These are phyloP conservation scores for Callipepla californica DNA, from an alignment of 2,113 vertebrate species.

Conservation along the genomic window DNA sequence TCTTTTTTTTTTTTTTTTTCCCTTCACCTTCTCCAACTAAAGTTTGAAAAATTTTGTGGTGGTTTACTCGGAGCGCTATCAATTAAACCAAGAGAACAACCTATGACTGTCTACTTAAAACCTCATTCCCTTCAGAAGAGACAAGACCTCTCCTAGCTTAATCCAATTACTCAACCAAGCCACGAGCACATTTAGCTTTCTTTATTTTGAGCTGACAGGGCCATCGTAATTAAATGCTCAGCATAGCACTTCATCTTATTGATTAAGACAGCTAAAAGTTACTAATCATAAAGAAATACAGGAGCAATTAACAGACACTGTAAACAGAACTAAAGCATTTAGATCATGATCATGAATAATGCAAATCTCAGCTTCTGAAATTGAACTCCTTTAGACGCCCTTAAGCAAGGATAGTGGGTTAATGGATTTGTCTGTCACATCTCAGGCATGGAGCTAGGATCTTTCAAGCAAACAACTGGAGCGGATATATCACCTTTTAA, in stretches of 20 bases:
- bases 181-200: not conserved
- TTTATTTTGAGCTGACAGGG: not conserved
- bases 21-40: not conserved
- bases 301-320: not conserved
- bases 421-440: not conserved
- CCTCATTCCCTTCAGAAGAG: not conserved
- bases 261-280: slow-evolving; percentile 25
- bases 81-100: not conserved
- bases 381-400: not conserved
- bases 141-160: not conserved
- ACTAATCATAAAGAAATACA: slow-evolving; percentile 19
- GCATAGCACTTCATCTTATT: not conserved
- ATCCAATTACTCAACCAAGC: not conserved
- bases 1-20: not conserved
- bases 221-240: not conserved
- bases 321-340: slow-evolving; percentile 8
- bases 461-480: not conserved
- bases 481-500: not conserved
- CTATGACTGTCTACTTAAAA: not conserved
- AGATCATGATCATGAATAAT: slow-evolving; percentile 7
- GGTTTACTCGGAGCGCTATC: not conserved
- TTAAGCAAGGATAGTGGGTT: slow-evolving; percentile 18
- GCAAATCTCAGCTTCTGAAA: not conserved
- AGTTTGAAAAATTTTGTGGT: not conserved
- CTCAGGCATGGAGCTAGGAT: not conserved